Evolutionary conservation across 2,797 vertebrate species (phyloP).

Genomic region (Sebastes vulpes): DNA sequence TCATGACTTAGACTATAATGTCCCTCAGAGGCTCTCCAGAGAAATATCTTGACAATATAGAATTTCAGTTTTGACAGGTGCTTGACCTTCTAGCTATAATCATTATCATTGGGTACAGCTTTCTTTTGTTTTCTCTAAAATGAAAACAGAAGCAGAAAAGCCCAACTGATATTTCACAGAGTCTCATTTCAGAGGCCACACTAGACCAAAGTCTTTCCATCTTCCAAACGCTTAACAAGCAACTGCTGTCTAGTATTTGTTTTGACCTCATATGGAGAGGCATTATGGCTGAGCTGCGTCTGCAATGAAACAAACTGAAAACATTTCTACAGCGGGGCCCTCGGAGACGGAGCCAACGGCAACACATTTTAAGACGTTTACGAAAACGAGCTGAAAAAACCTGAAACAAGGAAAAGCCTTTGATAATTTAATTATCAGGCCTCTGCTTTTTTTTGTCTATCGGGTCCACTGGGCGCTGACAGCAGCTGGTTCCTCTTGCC

Average conservation of each 20-base stretch:
- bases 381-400: slow-evolving; percentile 26
- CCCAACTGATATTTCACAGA: slow-evolving; percentile 19
- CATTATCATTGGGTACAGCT: slow-evolving; percentile 37
- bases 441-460: slow-evolving; percentile 54
- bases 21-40: slow-evolving; percentile 20
- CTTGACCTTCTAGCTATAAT: slow-evolving; percentile 35
- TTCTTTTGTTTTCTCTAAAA: slow-evolving; percentile 53
- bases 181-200: slow-evolving; percentile 45
- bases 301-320: slow-evolving; percentile 56
- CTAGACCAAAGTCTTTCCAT: slow-evolving; percentile 28
- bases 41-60: slow-evolving; percentile 25
- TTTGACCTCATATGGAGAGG: slow-evolving; percentile 50
- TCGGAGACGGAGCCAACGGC: slow-evolving; percentile 47
- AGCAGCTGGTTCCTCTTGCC: slow-evolving; percentile 82
- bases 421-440: slow-evolving; percentile 79
- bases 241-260: slow-evolving; percentile 67
- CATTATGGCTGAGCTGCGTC: slow-evolving; percentile 38
- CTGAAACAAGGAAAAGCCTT: slow-evolving; percentile 63
- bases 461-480: slow-evolving; percentile 68
- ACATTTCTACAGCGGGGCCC: slow-evolving; percentile 27
- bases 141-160: slow-evolving; percentile 56
- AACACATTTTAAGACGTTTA: slow-evolving; percentile 68
- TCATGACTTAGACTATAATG: slow-evolving; percentile 33
- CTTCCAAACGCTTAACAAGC: slow-evolving; percentile 67
- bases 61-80: slow-evolving; percentile 58